Evolutionary conservation across 2,113 vertebrate species (phyloP).

Genomic region (Antechinus flavipes): DNA sequence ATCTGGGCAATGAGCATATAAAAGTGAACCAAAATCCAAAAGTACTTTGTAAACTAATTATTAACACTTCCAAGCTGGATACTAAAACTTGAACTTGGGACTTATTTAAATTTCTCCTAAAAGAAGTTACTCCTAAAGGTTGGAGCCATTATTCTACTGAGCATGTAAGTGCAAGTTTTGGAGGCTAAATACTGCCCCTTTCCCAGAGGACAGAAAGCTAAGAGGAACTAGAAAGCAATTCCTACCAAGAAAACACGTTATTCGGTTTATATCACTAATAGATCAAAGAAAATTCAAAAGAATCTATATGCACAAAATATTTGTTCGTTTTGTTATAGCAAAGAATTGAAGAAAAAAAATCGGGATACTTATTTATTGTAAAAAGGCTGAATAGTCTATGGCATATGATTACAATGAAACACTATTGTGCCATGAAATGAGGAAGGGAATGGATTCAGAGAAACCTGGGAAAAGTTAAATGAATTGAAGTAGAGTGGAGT

Average conservation of each 20-base stretch:
- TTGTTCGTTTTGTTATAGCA: background rate
- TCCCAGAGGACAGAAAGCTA: background rate
- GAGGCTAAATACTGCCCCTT: background rate
- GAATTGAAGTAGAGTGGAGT: background rate
- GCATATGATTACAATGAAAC: background rate
- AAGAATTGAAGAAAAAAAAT: background rate
- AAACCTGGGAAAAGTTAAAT: background rate
- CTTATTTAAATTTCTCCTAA: background rate
- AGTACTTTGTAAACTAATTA: slow-evolving; percentile 48
- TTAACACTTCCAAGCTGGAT: background rate
- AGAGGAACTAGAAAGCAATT: background rate
- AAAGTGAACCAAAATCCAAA: slow-evolving; percentile 16
- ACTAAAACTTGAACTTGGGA: background rate
- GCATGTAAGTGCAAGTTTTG: background rate
- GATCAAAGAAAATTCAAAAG: background rate
- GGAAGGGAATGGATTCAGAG: background rate
- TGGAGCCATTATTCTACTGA: background rate
- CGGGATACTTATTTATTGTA: background rate
- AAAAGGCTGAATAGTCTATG: background rate
- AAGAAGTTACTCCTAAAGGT: background rate
- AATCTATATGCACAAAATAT: background rate
- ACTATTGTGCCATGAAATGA: background rate
- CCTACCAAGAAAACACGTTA: background rate
- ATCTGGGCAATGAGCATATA: background rate
- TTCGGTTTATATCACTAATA: background rate